These are phyloP conservation scores for Gymnoscelis rufifasciata DNA, from an alignment of 2,888 invertebrate species.

Conservation along the genomic window DNA sequence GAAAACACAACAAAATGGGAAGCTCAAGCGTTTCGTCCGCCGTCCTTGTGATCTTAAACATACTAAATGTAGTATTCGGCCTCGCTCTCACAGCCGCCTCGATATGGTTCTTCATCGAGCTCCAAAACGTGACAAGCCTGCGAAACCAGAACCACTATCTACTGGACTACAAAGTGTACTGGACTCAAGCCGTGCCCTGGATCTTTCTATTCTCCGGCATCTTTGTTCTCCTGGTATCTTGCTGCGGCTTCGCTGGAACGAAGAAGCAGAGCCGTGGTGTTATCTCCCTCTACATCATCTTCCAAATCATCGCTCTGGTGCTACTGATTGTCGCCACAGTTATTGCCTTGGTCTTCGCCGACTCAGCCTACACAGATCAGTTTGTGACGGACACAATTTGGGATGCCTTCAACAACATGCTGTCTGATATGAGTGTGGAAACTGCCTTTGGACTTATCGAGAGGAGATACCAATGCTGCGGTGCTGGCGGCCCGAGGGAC, in stretches of 20 bases:
- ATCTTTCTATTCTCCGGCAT: constrained; percentile 57
- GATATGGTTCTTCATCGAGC: constrained; percentile 62
- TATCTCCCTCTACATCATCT: constrained; percentile 45
- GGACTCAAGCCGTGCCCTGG: constrained; percentile 71
- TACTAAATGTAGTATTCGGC: constrained; percentile 48
- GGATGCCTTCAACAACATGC: constrained; percentile 61
- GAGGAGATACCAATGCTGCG: constrained; percentile 64
- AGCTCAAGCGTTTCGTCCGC: constrained; percentile 35
- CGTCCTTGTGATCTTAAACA: constrained; percentile 48
- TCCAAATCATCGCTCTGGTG: constrained; percentile 45
- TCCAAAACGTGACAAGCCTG: constrained; percentile 50
- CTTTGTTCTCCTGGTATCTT: constrained; percentile 50
- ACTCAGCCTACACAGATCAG: constrained; percentile 51
- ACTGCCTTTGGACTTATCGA: constrained; percentile 52
- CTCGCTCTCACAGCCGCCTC: constrained; percentile 49
- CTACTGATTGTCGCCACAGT: constrained; percentile 45
- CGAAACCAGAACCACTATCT: constrained; percentile 63
- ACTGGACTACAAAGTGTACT: constrained; percentile 65
- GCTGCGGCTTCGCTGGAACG: constrained; percentile 58
- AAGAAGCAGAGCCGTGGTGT: constrained; percentile 49
- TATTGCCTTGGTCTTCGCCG: constrained; percentile 57
- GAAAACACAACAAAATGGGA: constrained; percentile 27
- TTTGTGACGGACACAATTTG: constrained; percentile 65
- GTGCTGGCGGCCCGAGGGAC: constrained; percentile 61
- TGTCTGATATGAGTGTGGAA: constrained; percentile 45